These are phyloP conservation scores for Drosophila baimaii DNA, from an alignment of 1,140 invertebrate genomes.

Conservation along the genomic window DNA sequence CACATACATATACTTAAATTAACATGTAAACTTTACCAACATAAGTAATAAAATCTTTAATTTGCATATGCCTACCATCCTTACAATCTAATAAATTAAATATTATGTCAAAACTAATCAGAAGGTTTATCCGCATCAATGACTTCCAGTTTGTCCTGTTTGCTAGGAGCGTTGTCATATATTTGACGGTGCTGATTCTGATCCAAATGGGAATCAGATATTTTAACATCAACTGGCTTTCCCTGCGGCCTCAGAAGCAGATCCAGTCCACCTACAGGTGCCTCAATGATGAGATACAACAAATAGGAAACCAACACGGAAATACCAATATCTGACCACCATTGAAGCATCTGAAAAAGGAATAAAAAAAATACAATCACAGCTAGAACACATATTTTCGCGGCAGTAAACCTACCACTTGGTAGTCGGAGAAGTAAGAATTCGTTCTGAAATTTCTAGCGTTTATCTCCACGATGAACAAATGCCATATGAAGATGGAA, in stretches of 20 bases:
- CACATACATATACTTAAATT: no score
- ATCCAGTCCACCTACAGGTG: slow-evolving; percentile 34
- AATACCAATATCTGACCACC: slow-evolving; percentile 45
- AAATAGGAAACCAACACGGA: slow-evolving; percentile 33
- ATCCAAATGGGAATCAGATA: neutral
- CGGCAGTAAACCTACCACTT: slow-evolving; percentile 28
- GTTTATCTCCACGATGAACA: no score
- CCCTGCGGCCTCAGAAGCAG: neutral
- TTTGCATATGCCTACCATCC: no score
- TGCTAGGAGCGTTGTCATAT: neutral
- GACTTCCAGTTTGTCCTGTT: neutral
- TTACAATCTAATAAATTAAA: no score
- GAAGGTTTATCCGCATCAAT: neutral
- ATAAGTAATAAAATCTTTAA: no score
- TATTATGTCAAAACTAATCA: no score
- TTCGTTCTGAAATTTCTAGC: slow-evolving; percentile 38
- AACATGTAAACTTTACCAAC: no score
- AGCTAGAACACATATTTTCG: neutral
- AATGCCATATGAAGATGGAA: no score
- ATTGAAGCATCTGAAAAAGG: slow-evolving; percentile 33
- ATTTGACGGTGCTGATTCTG: neutral
- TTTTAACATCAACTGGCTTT: neutral
- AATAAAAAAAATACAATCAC: neutral
- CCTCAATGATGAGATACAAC: slow-evolving; percentile 42
- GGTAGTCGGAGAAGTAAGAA: slow-evolving; percentile 47